phyloP scores from a whole-genome alignment of 2,888 invertebrate genomes.

The Orthosia incerta region DNA sequence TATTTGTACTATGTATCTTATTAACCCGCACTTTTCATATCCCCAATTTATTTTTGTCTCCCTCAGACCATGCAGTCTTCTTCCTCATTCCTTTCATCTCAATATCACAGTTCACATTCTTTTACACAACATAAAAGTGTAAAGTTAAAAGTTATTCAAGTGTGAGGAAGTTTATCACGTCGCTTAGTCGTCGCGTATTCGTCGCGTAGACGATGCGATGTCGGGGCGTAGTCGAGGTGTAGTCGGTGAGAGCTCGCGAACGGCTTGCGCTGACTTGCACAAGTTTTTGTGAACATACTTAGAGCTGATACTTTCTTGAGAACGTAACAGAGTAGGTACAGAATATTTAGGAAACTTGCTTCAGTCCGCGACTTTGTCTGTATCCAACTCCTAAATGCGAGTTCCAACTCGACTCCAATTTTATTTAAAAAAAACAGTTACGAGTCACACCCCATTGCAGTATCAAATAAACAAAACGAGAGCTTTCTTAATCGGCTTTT shows the following conservation, averaged over 20 bases:
- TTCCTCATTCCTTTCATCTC: background rate
- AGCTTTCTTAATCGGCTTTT: no score
- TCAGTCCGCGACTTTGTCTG: no score
- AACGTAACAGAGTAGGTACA: slow-evolving; percentile 4
- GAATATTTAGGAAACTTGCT: background rate
- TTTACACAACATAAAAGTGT: slow-evolving; percentile 26
- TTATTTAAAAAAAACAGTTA: no score
- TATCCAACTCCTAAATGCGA: no score
- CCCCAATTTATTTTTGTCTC: no score
- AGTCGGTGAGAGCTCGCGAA: slow-evolving; percentile 10
- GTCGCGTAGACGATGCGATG: slow-evolving; percentile 3
- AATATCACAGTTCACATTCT: slow-evolving; percentile 15
- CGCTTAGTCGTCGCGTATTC: background rate
- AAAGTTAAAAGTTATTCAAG: slow-evolving; percentile 47
- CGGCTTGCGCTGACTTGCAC: slow-evolving; percentile 37
- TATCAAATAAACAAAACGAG: no score
- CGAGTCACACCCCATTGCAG: no score
- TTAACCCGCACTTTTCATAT: no score
- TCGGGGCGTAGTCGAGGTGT: slow-evolving; percentile 10
- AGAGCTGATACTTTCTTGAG: slow-evolving; percentile 39
- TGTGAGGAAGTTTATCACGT: slow-evolving; percentile 27
- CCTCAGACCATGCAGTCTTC: background rate
- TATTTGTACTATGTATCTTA: no score
- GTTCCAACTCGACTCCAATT: no score
- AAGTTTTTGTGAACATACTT: slow-evolving; percentile 31